These are phyloP conservation scores for Eurystomus glaucurus DNA, from an alignment of 2,797 vertebrate species.

Conservation along the genomic window DNA sequence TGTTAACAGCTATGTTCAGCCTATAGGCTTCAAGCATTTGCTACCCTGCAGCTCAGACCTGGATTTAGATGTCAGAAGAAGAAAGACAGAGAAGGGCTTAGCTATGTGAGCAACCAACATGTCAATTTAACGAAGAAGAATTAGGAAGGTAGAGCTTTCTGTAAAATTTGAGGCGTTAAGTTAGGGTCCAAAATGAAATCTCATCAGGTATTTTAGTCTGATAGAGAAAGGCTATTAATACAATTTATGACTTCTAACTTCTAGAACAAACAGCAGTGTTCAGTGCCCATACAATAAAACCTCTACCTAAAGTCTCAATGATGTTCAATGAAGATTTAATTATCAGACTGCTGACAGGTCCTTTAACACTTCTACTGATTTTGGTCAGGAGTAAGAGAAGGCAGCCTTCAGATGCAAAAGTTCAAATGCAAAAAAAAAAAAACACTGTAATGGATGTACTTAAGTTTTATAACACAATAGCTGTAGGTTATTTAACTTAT, in stretches of 20 bases:
- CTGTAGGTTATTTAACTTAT: not conserved
- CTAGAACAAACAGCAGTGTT: not conserved
- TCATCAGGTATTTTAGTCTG: not conserved
- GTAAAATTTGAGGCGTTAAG: not conserved
- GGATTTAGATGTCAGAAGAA: not conserved
- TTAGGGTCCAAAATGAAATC: not conserved
- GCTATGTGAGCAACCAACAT: not conserved
- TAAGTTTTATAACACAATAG: not conserved
- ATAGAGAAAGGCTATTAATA: not conserved
- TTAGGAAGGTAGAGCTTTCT: not conserved
- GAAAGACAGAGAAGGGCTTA: not conserved
- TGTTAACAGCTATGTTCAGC: not conserved
- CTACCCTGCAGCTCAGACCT: not conserved
- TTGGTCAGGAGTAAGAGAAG: not conserved
- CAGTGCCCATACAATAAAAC: not conserved
- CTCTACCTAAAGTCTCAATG: not conserved
- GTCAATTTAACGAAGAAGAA: not conserved
- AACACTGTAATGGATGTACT: accelerated
- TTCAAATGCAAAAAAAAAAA: not conserved
- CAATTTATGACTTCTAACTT: not conserved
- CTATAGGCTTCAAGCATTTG: not conserved
- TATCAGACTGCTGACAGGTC: not conserved
- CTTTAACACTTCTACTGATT: not conserved
- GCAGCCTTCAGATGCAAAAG: not conserved
- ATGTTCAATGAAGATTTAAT: not conserved